A percentile compares a stretch with the other conserved stretches of the same genome.
Conservation (phyloP, 1,140 invertebrate species). For the Drosophila littoralis region DNA sequence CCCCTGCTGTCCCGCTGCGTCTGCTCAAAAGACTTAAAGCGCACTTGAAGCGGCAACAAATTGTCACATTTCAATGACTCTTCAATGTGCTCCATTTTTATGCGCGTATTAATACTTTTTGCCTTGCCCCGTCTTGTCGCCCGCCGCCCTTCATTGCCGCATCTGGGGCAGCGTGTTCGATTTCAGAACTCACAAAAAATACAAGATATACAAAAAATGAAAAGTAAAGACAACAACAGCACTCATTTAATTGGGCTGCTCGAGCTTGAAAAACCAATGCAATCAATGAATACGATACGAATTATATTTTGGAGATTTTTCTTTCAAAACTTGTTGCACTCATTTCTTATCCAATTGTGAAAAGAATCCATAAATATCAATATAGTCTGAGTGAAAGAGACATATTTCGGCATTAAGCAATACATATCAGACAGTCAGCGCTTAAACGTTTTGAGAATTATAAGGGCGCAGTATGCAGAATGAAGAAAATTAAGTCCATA, state of each 20-base stretch:
- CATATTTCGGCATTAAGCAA: background rate
- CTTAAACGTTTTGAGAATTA: background rate
- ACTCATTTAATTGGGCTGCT: slow-evolving; percentile 32
- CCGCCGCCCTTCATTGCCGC: background rate
- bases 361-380: slow-evolving; percentile 11
- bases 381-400: background rate
- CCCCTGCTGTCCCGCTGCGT: slow-evolving; percentile 38
- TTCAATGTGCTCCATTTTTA: slow-evolving; percentile 66
- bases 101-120: slow-evolving; percentile 52
- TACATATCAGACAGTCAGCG: background rate
- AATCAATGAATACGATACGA: slow-evolving; percentile 45
- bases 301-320: slow-evolving; percentile 23
- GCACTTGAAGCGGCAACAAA: slow-evolving; percentile 69
- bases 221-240: background rate
- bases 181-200: slow-evolving; percentile 42
- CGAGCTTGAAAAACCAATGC: slow-evolving; percentile 27
- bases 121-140: slow-evolving; percentile 22
- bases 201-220: slow-evolving; percentile 10
- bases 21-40: slow-evolving; percentile 48
- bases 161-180: slow-evolving; percentile 52
- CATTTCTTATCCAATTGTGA: slow-evolving; percentile 2
- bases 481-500: background rate
- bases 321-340: slow-evolving; percentile 8
- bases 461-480: background rate
- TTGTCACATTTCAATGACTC: slow-evolving; percentile 77